Evolutionary conservation across 1,140 invertebrate species (phyloP).

Genomic region (Camponotus vicinus): DNA sequence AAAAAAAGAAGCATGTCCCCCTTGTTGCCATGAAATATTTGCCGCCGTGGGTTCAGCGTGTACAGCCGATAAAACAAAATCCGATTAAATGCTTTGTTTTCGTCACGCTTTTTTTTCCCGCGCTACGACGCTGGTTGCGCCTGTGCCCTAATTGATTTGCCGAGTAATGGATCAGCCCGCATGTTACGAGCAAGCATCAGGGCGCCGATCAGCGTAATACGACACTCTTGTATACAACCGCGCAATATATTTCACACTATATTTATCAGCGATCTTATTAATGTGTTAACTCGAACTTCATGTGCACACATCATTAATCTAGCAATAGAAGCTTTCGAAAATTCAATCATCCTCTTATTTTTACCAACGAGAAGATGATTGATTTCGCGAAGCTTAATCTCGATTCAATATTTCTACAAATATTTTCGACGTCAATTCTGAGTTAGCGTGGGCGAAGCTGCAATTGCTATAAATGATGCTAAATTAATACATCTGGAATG

Average conservation of each 20-base stretch:
- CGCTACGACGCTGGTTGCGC: constrained; percentile 59
- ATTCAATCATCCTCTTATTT: neutral
- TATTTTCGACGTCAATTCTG: neutral
- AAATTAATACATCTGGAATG: neutral
- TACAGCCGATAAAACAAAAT: constrained; percentile 77
- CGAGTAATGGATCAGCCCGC: constrained; percentile 73
- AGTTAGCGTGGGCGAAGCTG: neutral
- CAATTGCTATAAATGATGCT: neutral
- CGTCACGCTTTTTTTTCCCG: constrained; percentile 67
- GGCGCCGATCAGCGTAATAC: constrained; percentile 7
- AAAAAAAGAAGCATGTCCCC: constrained; percentile 42
- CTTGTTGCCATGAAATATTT: constrained; percentile 75
- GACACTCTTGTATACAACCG: neutral
- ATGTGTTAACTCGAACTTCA: constrained; percentile 4
- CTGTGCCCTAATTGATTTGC: constrained; percentile 75
- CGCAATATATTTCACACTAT: constrained; percentile 17
- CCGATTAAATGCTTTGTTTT: constrained; percentile 78
- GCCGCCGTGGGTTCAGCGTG: constrained; percentile 61
- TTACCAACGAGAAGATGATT: neutral
- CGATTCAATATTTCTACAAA: neutral
- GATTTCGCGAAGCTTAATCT: neutral
- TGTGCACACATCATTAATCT: neutral
- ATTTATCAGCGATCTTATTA: constrained; percentile 4
- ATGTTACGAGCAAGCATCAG: constrained; percentile 20
- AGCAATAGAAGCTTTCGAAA: neutral